Conservation (phyloP, 1,140 invertebrate genomes). For the Drosophila quadrilineata region DNA sequence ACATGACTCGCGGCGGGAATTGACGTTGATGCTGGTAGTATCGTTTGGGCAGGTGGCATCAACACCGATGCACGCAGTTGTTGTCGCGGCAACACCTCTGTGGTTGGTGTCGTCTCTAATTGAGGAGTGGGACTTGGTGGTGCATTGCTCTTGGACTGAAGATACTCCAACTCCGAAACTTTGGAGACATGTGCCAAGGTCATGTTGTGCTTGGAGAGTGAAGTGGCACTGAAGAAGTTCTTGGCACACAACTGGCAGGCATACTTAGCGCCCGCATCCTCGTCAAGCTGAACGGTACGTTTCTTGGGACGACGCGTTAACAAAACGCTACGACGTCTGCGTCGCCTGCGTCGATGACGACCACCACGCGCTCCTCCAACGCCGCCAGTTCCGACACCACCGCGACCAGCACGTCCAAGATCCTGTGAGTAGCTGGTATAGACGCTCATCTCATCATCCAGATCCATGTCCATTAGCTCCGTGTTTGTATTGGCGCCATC, state of each 20-base stretch:
- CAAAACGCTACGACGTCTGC: constrained; percentile 59
- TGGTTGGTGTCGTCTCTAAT: background rate
- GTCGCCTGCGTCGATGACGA: constrained; percentile 47
- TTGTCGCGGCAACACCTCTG: background rate
- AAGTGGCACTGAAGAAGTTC: constrained; percentile 81
- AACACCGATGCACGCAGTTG: constrained; percentile 55
- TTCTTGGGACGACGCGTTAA: constrained; percentile 68
- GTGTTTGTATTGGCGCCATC: constrained; percentile 76
- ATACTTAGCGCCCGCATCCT: constrained; percentile 48
- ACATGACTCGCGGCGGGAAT: constrained; percentile 26
- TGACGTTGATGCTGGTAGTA: background rate
- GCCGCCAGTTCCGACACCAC: too few species aligned
- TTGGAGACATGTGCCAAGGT: constrained; percentile 83
- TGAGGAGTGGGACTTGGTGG: constrained; percentile 22
- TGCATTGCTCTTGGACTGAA: constrained; percentile 63
- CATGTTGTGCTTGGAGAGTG: constrained; percentile 82
- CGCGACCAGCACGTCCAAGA: constrained; percentile 49
- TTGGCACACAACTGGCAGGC: constrained; percentile 82
- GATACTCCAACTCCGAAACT: constrained; percentile 82
- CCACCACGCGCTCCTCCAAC: too few species aligned
- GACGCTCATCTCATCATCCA: constrained; percentile 78
- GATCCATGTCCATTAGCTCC: constrained; percentile 79
- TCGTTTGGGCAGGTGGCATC: constrained; percentile 29
- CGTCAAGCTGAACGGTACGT: constrained; percentile 22
- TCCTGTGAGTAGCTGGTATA: constrained; percentile 79